Evolutionary conservation across 2,888 invertebrate species (phyloP), one percentile per base, ranked within the genome.

Genomic region (Germaria angustata): DNA sequence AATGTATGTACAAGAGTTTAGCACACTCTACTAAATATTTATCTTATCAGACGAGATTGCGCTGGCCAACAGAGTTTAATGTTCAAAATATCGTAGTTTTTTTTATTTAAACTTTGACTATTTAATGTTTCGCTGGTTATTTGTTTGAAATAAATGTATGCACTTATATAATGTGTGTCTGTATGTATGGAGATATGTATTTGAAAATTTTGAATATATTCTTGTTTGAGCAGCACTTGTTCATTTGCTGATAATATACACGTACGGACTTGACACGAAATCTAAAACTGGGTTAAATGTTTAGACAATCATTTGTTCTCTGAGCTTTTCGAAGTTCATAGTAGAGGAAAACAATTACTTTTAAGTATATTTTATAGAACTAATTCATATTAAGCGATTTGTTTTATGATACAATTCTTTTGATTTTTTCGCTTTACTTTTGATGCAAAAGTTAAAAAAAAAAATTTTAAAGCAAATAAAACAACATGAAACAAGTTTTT

Each of bases 221-320:
- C 57, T 32, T 32, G 13, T 51, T 41, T 9, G n/a, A n/a, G 6
- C 51, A 66, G 32, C 59, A 41, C 20, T 55, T 22, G n/a, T 57
- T 59, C 39, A 28, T 5, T 61, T 46, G 49, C 51, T 59, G 61
- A 72, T 72, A 49, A 72, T 55, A 78, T 73, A 78, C 73, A 68
- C 49, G 73, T 73, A 78, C 73, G 63, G 63, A 55, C 77, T 81
- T 81, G 81, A 69, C 77, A 72, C 39, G 68, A 36, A 81, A 81
- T 53, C 24, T 28, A 13, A 55, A 78, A 57, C 46, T 78, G 36
- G 81, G 77, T 73, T 81, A 72, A 55, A 55, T n/a, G 65, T 44
- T 71, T 36, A 51, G 20, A 46, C 59, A 66, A 76, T 77, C 72
- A 55, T 11, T 61, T 32, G 53, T 41, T 53, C n/a, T 51, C 44